These are phyloP conservation scores for Tinea semifulvella DNA, from an alignment of 2,888 invertebrate genomes.

Conservation along the genomic window DNA sequence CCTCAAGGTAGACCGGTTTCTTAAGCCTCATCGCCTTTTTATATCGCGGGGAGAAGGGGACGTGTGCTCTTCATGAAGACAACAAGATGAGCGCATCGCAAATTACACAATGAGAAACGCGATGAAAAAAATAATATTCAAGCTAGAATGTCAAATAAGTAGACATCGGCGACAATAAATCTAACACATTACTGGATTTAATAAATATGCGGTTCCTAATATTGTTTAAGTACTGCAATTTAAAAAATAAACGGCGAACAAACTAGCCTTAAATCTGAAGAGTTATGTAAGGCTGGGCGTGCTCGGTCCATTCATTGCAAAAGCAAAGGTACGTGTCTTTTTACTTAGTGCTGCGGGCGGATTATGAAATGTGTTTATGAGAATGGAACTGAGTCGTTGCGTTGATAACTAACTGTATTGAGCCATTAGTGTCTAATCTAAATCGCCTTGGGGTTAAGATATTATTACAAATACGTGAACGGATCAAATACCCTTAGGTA, in stretches of 20 bases:
- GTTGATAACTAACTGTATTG: slow-evolving; percentile 15
- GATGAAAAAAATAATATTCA: not conserved
- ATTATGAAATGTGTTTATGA: slow-evolving; percentile 22
- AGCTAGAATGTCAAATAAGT: not conserved
- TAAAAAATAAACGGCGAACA: too few species aligned
- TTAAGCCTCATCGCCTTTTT: slow-evolving; percentile 19
- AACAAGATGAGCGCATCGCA: not conserved
- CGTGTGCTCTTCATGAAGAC: too few species aligned
- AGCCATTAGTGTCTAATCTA: slow-evolving; percentile 10
- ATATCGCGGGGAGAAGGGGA: slow-evolving; percentile 6
- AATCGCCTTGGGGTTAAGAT: slow-evolving; percentile 7
- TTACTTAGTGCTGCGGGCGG: slow-evolving; percentile 21
- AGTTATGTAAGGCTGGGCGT: slow-evolving; percentile 18
- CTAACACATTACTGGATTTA: too few species aligned
- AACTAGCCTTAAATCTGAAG: too few species aligned
- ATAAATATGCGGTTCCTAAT: too few species aligned
- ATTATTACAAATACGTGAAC: not conserved
- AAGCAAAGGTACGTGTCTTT: slow-evolving; percentile 27
- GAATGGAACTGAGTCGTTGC: slow-evolving; percentile 17
- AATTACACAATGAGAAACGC: not conserved
- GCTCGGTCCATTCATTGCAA: slow-evolving; percentile 25
- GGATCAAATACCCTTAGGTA: not conserved
- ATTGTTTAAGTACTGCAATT: too few species aligned
- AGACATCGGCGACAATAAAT: not conserved
- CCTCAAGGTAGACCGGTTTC: slow-evolving; percentile 48